A percentile compares a stretch with the other conserved stretches of the same genome.
Evolutionary conservation across 2,113 vertebrate species (phyloP).

Genomic region (Noctilio leporinus): DNA sequence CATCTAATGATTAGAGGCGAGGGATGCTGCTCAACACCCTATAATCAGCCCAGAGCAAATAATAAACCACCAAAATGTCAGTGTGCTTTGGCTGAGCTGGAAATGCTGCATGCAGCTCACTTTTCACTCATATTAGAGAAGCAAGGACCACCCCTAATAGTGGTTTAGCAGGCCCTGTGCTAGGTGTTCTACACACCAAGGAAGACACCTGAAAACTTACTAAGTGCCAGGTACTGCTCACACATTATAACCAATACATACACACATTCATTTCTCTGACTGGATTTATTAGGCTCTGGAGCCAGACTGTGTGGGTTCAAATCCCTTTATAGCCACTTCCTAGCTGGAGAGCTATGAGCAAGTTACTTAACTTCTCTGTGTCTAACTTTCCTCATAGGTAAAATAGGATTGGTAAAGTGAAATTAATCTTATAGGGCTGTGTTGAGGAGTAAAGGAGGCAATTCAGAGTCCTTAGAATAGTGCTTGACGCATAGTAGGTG

Average conservation of each 20-base stretch:
- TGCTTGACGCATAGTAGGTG: background rate
- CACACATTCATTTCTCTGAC: background rate
- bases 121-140: accelerated
- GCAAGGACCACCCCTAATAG: accelerated
- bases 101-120: accelerated
- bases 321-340: background rate
- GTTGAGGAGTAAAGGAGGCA: background rate
- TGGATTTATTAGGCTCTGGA: background rate
- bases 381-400: background rate
- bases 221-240: too few species aligned
- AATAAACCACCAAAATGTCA: accelerated
- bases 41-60: background rate
- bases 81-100: accelerated
- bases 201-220: background rate
- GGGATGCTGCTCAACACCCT: background rate
- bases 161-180: accelerated
- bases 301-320: background rate
- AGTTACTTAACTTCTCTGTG: background rate
- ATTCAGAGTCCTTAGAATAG: background rate
- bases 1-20: background rate
- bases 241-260: accelerated
- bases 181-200: background rate
- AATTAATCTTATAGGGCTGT: background rate
- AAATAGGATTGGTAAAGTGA: accelerated
- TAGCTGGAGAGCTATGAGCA: background rate